Evolutionary conservation across 2,113 vertebrate species (phyloP).

Genomic region (Zootoca vivipara): DNA sequence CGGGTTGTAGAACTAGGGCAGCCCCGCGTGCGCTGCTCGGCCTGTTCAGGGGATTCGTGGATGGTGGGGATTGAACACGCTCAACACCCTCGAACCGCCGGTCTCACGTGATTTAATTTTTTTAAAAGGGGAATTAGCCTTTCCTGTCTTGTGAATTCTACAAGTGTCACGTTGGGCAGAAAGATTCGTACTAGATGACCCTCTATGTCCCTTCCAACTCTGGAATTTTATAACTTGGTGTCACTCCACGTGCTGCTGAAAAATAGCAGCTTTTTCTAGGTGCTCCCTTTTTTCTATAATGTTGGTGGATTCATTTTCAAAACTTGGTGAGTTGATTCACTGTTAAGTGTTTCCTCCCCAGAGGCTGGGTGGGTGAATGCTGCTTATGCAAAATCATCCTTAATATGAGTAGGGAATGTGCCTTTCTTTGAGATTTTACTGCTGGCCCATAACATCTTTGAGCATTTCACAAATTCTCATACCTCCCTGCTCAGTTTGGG

Average conservation of each 20-base stretch:
- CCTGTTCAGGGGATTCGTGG: neutral
- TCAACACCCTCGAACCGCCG: neutral
- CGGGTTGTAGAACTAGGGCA: rapidly evolving
- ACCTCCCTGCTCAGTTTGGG: neutral
- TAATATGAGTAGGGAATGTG: neutral
- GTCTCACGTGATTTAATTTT: too few relatives aligned
- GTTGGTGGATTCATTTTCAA: neutral
- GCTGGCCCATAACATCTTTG: neutral
- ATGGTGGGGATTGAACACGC: neutral
- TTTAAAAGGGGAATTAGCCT: too few relatives aligned
- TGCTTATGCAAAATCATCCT: neutral
- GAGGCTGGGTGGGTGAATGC: neutral
- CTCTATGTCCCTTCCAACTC: too few relatives aligned
- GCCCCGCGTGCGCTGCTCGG: neutral
- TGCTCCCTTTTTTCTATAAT: neutral
- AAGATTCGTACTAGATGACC: too few relatives aligned
- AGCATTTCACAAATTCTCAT: neutral
- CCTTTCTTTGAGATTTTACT: neutral
- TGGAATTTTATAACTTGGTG: neutral
- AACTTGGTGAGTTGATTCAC: neutral
- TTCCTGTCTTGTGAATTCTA: too few relatives aligned
- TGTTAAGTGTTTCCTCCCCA: neutral
- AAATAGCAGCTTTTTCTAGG: neutral
- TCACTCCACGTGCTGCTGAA: neutral
- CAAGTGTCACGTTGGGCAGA: too few relatives aligned